Evolutionary conservation across 2,888 invertebrate genomes (phyloP).

Genomic region (Villa cingulata): DNA sequence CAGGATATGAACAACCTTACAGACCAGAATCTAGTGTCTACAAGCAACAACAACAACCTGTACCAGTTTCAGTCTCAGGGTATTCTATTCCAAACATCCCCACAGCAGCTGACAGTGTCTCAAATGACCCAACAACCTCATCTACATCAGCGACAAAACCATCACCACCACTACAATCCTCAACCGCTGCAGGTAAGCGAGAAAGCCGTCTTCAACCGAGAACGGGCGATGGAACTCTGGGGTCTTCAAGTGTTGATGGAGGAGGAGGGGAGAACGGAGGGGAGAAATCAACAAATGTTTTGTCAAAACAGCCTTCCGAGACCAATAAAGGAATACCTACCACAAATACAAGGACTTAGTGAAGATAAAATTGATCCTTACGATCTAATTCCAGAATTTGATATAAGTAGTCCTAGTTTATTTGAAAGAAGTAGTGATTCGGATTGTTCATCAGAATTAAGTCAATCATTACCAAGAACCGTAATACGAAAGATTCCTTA

Average conservation of each 20-base stretch:
- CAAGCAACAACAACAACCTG: slow-evolving; percentile 1
- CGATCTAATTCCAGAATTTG: slow-evolving; percentile 26
- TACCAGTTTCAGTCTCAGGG: slow-evolving; percentile 15
- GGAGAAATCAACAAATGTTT: slow-evolving; percentile 22
- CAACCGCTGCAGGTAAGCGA: slow-evolving; percentile 4
- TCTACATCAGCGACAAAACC: slow-evolving; percentile 25
- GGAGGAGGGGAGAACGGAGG: slow-evolving; percentile 20
- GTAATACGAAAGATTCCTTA: slow-evolving; percentile 23
- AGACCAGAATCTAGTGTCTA: slow-evolving; percentile 8
- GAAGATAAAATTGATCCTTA: slow-evolving; percentile 23
- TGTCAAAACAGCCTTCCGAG: slow-evolving; percentile 35
- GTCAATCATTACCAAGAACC: slow-evolving; percentile 26
- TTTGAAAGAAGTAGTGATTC: slow-evolving; percentile 24
- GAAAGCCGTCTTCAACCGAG: slow-evolving; percentile 30
- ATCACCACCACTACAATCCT: slow-evolving; percentile 22
- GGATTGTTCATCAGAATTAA: slow-evolving; percentile 21
- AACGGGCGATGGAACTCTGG: slow-evolving; percentile 33
- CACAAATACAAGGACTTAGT: slow-evolving; percentile 16
- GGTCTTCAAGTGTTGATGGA: slow-evolving; percentile 25
- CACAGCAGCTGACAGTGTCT: slow-evolving; percentile 6
- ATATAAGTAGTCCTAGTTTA: slow-evolving; percentile 35
- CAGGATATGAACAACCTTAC: slow-evolving; percentile 11
- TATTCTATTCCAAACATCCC: slow-evolving; percentile 12
- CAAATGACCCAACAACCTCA: slow-evolving; percentile 18
- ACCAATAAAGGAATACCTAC: slow-evolving; percentile 26